Percentiles rank a stretch among this genome's conserved stretches.
Evolutionary conservation across 2,113 vertebrate species (phyloP).

Genomic region (Peromyscus maniculatus): DNA sequence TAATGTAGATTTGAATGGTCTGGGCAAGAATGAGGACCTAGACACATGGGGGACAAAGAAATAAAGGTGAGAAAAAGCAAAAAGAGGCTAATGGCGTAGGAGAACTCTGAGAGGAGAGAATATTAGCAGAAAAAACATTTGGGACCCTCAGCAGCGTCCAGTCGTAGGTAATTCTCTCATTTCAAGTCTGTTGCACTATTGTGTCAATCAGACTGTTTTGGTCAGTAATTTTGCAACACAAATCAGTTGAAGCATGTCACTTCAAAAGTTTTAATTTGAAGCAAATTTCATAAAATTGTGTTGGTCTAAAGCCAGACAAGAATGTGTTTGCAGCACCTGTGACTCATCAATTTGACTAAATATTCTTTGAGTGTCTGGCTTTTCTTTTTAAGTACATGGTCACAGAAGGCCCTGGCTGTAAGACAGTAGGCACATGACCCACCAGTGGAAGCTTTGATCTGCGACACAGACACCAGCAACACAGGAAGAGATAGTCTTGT

Average conservation of each 20-base stretch:
- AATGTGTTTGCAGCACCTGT: neutral
- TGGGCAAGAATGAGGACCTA: neutral
- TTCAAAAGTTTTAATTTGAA: neutral
- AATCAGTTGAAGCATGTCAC: neutral
- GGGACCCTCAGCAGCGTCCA: neutral
- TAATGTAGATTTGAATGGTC: neutral
- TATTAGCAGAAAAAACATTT: neutral
- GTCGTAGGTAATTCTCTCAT: neutral
- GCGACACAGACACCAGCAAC: neutral
- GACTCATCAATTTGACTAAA: neutral
- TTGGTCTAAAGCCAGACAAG: neutral
- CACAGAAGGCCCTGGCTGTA: neutral
- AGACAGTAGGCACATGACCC: neutral
- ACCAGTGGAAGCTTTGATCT: constrained; percentile 50
- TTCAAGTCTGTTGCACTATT: neutral
- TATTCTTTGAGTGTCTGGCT: neutral
- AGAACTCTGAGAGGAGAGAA: neutral
- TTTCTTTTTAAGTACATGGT: constrained; percentile 16
- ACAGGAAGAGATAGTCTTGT: neutral
- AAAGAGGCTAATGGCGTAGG: neutral
- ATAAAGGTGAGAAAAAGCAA: neutral
- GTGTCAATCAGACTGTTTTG: neutral
- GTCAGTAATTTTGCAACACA: neutral
- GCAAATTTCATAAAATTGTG: neutral
- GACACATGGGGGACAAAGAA: neutral